phyloP scores from a whole-genome alignment of 2,797 vertebrate genomes.

The Toxotes lorentzi region DNA sequence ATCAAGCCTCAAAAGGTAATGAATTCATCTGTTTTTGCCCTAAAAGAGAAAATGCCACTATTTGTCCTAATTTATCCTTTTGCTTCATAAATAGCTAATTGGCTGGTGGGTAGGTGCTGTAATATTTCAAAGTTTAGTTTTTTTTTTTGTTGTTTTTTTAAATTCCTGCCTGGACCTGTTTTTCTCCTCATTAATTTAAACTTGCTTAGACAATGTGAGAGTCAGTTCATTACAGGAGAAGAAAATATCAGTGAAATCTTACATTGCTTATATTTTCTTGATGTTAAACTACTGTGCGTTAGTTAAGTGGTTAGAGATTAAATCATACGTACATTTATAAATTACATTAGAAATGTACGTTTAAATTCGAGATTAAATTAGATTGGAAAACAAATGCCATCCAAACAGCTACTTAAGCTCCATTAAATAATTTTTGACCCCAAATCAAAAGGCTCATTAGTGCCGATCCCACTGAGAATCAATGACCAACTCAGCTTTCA shows the following conservation, averaged over 20 bases:
- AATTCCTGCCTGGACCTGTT: conserved; percentile 32
- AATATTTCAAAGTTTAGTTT: conserved; percentile 37
- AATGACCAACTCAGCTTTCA: neutral
- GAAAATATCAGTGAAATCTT: neutral
- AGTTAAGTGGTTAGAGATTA: neutral
- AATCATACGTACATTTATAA: neutral
- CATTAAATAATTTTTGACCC: neutral
- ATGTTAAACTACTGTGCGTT: neutral
- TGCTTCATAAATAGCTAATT: conserved; percentile 48
- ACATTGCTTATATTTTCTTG: neutral
- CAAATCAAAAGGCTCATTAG: neutral
- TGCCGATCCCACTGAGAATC: neutral
- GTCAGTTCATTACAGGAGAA: neutral
- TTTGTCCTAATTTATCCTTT: conserved; percentile 60
- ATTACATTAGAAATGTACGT: neutral
- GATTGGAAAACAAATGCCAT: too few relatives aligned
- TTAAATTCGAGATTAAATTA: neutral
- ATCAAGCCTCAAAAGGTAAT: conserved; percentile 43
- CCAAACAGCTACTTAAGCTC: neutral
- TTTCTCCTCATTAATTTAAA: conserved; percentile 39
- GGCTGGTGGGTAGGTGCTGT: conserved; percentile 13
- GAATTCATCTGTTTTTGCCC: conserved; percentile 49
- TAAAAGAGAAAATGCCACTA: conserved; percentile 49
- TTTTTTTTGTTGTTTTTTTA: conserved; percentile 5
- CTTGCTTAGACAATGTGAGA: neutral